phyloP scores from a whole-genome alignment of 2,113 vertebrate species.

The Lophochroa leadbeateri region DNA sequence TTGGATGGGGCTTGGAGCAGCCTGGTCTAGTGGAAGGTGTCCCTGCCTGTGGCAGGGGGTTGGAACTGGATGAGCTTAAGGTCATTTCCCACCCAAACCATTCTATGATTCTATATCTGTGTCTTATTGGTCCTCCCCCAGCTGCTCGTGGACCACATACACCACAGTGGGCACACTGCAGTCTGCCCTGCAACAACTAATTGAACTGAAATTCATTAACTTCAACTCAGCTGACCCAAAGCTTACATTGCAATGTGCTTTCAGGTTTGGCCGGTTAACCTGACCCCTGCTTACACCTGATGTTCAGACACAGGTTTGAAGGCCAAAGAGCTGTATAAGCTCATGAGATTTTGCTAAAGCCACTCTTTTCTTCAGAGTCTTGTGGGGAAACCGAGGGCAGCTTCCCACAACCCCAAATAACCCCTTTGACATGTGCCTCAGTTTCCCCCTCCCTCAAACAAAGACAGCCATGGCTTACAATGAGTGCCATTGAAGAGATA shows the following conservation, averaged over 20 bases:
- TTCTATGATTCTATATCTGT: background rate
- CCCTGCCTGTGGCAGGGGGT: too few relatives aligned
- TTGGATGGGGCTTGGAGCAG: too few relatives aligned
- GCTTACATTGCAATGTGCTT: fast-evolving
- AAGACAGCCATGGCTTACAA: background rate
- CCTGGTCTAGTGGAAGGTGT: too few relatives aligned
- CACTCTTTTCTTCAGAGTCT: background rate
- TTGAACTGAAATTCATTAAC: background rate
- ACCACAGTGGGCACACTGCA: fast-evolving
- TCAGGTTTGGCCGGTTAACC: background rate
- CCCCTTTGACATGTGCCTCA: background rate
- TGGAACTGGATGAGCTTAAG: too few relatives aligned
- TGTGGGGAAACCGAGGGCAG: background rate
- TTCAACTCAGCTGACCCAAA: background rate
- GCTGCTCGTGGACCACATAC: background rate
- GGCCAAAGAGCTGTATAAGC: background rate
- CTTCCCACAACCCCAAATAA: fast-evolving
- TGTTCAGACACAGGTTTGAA: background rate
- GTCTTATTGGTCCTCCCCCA: fast-evolving
- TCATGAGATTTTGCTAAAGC: fast-evolving
- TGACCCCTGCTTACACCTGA: background rate
- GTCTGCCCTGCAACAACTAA: background rate
- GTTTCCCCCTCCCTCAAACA: background rate
- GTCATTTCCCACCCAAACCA: background rate
- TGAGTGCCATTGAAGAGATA: conserved; percentile 4